Base-by-base conservation (phyloP, 2,888 invertebrate genomes). In the Liopterus haemorrhoidalis region DNA sequence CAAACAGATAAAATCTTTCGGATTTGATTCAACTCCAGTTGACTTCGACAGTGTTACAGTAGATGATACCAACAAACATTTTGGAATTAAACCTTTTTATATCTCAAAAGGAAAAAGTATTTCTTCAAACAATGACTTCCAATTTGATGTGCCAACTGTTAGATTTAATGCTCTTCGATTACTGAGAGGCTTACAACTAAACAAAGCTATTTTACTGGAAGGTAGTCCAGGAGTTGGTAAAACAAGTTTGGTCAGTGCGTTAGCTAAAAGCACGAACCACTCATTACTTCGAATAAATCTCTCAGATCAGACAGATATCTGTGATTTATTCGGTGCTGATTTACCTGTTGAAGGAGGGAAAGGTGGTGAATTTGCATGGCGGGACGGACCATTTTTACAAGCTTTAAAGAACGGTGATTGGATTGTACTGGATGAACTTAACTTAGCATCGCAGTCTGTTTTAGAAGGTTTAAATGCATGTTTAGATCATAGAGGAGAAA, bases 181-280 rank as follows among this genome's bases (percentile, higher is more conserved):
- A 6, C 67, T 99, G 25, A 77, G 97, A 46, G 95, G 89, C 0
- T 71, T 99, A 58, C 91, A 94, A 59, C 67, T 96, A 47, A 85
- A 86, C 49, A 90, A 94, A 65, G 93, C 97, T 0, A 81, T 99
- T 46, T 74, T 99, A 41, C 69, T 99, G 12, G 99, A 99, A 72
- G 99, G 93, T 2, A 90, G 93, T 57, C 99, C 99, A 2, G 99
- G 99, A 2, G 96, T 97, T 14, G 99, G 99, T 2, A 99, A 99
- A 70, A 97, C 97, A 0, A 94, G 94, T 55, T 74, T 96, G 42
- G 88, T 99, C 2, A 81, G 84, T 41, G 93, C 93, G 18, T 70
- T 99, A 27, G 95, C 96, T 0, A 82, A 79, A 60, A 79, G 81
- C 5, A 81, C 92, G 2, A 88, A 91, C 2, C 81, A 92, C 64